Conservation (phyloP, 2,113 vertebrate species). For the Grammomys surdaster region DNA sequence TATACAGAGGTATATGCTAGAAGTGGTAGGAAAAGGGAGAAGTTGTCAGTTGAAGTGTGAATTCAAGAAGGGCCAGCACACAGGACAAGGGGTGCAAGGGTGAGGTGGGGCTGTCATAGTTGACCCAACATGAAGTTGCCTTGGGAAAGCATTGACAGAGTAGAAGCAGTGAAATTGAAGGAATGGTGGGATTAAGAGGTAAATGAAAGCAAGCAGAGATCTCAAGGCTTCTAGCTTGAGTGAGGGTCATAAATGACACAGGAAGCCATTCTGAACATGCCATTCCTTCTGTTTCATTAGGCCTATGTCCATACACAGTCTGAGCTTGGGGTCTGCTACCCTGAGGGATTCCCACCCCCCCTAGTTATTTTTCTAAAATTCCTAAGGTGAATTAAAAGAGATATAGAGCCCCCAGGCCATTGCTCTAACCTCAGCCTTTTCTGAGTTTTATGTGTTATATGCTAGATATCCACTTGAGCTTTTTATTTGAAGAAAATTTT, state of each 20-base stretch:
- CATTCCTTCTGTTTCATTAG: not conserved
- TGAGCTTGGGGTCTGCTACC: not conserved
- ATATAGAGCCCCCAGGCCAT: not conserved
- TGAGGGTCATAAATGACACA: not conserved
- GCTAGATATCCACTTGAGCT: not conserved
- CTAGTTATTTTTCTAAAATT: not conserved
- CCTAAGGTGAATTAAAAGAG: not conserved
- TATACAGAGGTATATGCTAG: not conserved
- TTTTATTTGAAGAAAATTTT: conserved; percentile 53
- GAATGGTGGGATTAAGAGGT: not conserved
- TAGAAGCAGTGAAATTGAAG: not conserved
- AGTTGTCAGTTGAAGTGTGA: not conserved
- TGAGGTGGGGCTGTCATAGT: not conserved
- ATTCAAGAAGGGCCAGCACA: not conserved
- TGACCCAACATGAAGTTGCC: not conserved
- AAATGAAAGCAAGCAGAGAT: conserved; percentile 17
- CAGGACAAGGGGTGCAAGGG: no score
- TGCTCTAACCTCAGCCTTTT: not conserved
- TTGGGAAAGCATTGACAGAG: not conserved
- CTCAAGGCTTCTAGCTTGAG: not conserved
- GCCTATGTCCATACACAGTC: not conserved
- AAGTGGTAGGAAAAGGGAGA: not conserved
- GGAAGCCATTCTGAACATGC: not conserved
- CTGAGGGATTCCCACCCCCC: not conserved
- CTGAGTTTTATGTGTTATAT: conserved; percentile 15